phyloP scores from a whole-genome alignment of 2,797 vertebrate genomes.

The Falco naumanni region DNA sequence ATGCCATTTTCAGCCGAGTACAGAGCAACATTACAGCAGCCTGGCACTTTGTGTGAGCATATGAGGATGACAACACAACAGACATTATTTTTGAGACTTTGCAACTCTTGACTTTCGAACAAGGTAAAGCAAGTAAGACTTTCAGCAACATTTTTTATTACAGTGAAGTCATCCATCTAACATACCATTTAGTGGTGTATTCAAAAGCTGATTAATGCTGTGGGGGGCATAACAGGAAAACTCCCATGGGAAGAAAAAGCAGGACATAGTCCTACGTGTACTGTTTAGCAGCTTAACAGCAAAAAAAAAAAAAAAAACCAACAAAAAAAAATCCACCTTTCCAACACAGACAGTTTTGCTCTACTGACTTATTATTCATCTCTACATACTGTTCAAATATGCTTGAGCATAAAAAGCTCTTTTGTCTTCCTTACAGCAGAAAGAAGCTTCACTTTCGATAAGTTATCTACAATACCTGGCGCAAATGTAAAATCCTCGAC shows the following conservation, averaged over 20 bases:
- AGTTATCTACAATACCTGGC: conserved; percentile 84
- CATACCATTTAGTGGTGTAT: not conserved
- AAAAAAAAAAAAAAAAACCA: not conserved
- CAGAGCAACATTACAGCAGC: not conserved
- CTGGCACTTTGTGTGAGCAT: not conserved
- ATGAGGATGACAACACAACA: not conserved
- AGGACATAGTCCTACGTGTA: not conserved
- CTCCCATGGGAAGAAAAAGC: not conserved
- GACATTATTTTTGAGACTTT: not conserved
- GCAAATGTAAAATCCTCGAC: conserved; percentile 97
- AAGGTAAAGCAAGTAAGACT: not conserved
- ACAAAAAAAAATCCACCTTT: not conserved
- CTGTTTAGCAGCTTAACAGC: not conserved
- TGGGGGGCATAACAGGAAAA: not conserved
- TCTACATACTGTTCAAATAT: not conserved
- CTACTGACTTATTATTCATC: not conserved
- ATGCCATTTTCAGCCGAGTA: not conserved
- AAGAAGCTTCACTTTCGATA: not conserved
- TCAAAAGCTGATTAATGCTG: not conserved
- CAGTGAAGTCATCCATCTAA: not conserved
- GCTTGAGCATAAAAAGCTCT: not conserved
- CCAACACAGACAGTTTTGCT: not conserved
- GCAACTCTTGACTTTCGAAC: not conserved
- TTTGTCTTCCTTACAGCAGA: not conserved
- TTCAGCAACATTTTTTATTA: not conserved